phyloP scores from a whole-genome alignment of 1,140 invertebrate species.

The Drosophila dunni region DNA sequence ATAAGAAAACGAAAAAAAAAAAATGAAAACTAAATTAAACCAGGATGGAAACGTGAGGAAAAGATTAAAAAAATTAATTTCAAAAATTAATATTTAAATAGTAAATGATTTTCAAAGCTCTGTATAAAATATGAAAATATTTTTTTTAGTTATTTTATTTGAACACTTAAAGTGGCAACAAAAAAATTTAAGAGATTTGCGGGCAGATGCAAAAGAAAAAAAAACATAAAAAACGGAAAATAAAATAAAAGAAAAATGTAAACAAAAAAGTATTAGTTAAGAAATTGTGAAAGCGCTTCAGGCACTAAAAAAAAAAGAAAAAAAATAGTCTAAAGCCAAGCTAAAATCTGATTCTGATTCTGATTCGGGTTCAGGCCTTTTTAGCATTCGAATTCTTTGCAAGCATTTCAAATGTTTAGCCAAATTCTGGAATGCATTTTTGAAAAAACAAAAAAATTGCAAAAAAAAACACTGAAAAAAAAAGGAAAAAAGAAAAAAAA shows the following conservation, averaged over 20 bases:
- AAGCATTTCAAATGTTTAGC: constrained; percentile 77
- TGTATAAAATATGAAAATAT: constrained; percentile 17
- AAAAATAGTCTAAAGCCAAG: constrained; percentile 64
- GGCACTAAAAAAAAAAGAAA: constrained; percentile 52
- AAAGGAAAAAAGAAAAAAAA: not conserved
- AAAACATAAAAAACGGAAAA: constrained; percentile 38
- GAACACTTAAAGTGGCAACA: constrained; percentile 70
- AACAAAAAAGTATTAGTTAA: constrained; percentile 59
- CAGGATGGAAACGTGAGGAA: not conserved
- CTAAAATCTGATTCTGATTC: constrained; percentile 46
- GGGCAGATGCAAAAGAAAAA: constrained; percentile 46
- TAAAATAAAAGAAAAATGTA: constrained; percentile 34
- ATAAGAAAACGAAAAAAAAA: constrained; percentile 64
- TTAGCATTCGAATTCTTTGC: constrained; percentile 61
- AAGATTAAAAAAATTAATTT: constrained; percentile 58
- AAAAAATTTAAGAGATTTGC: constrained; percentile 38
- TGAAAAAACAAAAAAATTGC: constrained; percentile 6
- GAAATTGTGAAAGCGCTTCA: constrained; percentile 65
- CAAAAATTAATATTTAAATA: constrained; percentile 73
- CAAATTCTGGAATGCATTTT: constrained; percentile 56
- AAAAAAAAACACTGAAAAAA: constrained; percentile 3
- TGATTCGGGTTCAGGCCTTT: constrained; percentile 29
- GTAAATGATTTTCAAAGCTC: constrained; percentile 47
- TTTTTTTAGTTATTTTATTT: constrained; percentile 71
- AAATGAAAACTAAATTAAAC: constrained; percentile 14